Evolutionary conservation across 2,113 vertebrate species (phyloP).

Genomic region (Cettia cetti): DNA sequence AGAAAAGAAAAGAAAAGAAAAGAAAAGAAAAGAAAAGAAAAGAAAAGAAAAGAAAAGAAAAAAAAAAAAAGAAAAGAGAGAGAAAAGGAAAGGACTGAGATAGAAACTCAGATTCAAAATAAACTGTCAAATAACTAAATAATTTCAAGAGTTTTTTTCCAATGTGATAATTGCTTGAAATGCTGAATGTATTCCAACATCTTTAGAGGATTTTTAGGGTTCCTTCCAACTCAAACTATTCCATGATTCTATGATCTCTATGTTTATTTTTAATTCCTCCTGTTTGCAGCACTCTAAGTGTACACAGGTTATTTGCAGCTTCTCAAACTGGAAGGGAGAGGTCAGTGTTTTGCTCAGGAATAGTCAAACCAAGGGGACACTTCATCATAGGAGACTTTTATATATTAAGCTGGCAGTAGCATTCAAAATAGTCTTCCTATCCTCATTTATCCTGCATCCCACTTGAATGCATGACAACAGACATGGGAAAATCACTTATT

Average conservation of each 20-base stretch:
- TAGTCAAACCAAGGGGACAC: not conserved
- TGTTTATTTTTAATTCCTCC: not conserved
- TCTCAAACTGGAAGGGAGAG: not conserved
- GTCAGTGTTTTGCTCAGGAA: not conserved
- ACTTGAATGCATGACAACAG: not conserved
- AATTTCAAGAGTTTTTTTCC: not conserved
- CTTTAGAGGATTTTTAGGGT: not conserved
- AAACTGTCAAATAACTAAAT: not conserved
- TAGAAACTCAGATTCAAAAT: not conserved
- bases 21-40: no score
- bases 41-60: no score
- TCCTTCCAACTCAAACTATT: not conserved
- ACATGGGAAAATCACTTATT: not conserved
- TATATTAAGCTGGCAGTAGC: not conserved
- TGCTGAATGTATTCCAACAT: not conserved
- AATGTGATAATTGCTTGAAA: not conserved
- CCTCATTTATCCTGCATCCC: not conserved
- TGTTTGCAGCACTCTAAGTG: not conserved
- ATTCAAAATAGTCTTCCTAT: not conserved
- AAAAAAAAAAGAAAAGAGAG: not conserved
- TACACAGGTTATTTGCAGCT: not conserved
- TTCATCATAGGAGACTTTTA: not conserved
- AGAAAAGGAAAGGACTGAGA: not conserved
- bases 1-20: no score
- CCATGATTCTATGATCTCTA: not conserved